Percentiles rank a stretch among this genome's conserved stretches.
These are phyloP conservation scores for Indicator maculatus DNA, from an alignment of 2,113 vertebrate species.

Conservation along the genomic window DNA sequence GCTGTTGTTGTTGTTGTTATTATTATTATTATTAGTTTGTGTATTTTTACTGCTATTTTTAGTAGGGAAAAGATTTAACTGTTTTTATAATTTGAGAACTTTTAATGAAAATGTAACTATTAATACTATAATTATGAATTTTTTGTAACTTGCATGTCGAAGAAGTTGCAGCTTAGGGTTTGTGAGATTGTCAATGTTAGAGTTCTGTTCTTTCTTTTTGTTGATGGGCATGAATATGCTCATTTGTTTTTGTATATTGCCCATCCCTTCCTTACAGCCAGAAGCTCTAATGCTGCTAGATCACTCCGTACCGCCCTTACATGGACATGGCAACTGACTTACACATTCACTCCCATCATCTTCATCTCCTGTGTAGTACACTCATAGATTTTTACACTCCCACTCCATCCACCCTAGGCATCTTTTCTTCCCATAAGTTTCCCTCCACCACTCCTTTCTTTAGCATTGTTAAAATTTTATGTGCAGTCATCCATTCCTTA, in stretches of 20 bases:
- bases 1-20: conserved; percentile 55
- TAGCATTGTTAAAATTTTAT: conserved; percentile 87
- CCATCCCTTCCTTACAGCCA: conserved; percentile 99
- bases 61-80: conserved; percentile 76
- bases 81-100: conserved; percentile 73
- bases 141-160: conserved; percentile 93
- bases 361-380: conserved; percentile 97
- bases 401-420: conserved; percentile 68
- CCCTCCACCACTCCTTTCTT: conserved; percentile 77
- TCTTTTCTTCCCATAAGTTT: conserved; percentile 74
- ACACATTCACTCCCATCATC: conserved; percentile 95
- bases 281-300: conserved; percentile 99
- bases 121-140: conserved; percentile 64
- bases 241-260: conserved; percentile 99
- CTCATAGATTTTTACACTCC: conserved; percentile 87
- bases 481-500: conserved; percentile 89
- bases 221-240: conserved; percentile 99
- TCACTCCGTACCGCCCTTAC: conserved; percentile 99
- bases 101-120: conserved; percentile 76
- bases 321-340: conserved; percentile 99
- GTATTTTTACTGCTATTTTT: conserved; percentile 78
- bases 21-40: conserved; percentile 75
- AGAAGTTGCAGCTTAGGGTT: conserved; percentile 99
- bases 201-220: conserved; percentile 96
- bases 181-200: conserved; percentile 99